Evolutionary conservation across 2,113 vertebrate species (phyloP).

Genomic region (Serilophus lunatus): DNA sequence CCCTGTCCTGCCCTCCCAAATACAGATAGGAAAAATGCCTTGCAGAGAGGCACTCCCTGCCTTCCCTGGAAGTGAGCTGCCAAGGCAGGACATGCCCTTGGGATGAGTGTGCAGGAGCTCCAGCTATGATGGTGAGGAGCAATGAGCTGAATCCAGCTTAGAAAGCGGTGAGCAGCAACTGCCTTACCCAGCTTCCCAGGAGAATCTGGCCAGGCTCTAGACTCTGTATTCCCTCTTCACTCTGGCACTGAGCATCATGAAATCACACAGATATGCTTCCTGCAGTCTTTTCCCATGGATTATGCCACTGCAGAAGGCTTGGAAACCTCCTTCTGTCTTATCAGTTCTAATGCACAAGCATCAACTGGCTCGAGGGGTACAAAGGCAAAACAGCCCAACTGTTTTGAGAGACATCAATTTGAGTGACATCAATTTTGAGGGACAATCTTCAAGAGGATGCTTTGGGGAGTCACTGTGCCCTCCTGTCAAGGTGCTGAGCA

Average conservation of each 20-base stretch:
- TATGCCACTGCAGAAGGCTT: background rate
- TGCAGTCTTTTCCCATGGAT: background rate
- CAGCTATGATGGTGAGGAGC: fast-evolving
- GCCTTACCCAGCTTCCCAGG: background rate
- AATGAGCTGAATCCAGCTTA: background rate
- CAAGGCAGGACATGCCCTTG: fast-evolving
- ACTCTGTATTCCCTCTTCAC: background rate
- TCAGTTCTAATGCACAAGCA: background rate
- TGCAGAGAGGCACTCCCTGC: background rate
- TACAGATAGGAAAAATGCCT: background rate
- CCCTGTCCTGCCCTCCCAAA: background rate
- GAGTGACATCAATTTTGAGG: no score
- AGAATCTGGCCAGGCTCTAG: background rate
- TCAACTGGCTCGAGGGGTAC: background rate
- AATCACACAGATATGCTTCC: background rate
- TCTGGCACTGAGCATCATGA: background rate
- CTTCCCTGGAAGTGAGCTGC: background rate
- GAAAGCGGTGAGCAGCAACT: background rate
- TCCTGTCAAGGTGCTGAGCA: background rate
- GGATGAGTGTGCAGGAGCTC: background rate
- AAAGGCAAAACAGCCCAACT: background rate
- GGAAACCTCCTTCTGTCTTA: background rate
- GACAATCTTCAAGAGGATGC: background rate
- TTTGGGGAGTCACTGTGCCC: background rate
- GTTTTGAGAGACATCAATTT: no score